These are phyloP conservation scores for Bradynema listronoti DNA, from an alignment of 1,140 invertebrate species.

Conservation along the genomic window DNA sequence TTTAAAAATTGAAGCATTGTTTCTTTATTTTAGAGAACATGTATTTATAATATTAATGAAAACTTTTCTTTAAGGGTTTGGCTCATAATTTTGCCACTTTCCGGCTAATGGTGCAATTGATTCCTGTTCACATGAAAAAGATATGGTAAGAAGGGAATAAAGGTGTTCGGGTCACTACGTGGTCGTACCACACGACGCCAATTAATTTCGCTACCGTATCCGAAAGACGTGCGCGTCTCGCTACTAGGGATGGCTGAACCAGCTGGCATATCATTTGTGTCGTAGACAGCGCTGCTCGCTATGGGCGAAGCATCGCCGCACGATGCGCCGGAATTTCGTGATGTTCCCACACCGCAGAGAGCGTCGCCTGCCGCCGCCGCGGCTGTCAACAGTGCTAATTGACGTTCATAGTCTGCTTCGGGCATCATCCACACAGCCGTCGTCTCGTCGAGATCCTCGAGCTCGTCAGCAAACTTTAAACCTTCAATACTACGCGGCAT, in stretches of 20 bases:
- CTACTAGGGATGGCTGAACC: too few relatives aligned
- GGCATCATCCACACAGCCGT: too few relatives aligned
- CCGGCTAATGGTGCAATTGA: neutral
- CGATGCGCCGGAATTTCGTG: too few relatives aligned
- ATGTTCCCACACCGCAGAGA: too few relatives aligned
- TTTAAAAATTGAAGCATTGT: neutral
- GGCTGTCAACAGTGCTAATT: too few relatives aligned
- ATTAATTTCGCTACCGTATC: slow-evolving; percentile 14
- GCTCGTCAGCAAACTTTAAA: slow-evolving; percentile 54
- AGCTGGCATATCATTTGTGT: too few relatives aligned
- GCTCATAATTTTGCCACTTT: too few relatives aligned
- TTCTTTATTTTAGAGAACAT: neutral
- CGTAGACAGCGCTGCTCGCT: too few relatives aligned
- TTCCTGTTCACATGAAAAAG: neutral
- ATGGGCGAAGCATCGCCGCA: too few relatives aligned
- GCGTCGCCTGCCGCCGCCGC: too few relatives aligned
- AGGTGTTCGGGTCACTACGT: slow-evolving; percentile 21
- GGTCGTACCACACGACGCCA: slow-evolving; percentile 13
- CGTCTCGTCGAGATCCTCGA: slow-evolving; percentile 39
- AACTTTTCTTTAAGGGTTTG: too few relatives aligned
- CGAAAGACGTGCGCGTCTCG: slow-evolving; percentile 9
- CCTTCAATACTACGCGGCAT: slow-evolving; percentile 56
- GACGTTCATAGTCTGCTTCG: too few relatives aligned
- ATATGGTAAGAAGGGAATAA: slow-evolving; percentile 29
- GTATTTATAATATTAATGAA: neutral